A percentile compares a stretch with the other conserved stretches of the same genome.
phyloP scores from a whole-genome alignment of 2,888 invertebrate species.

The Eustalomyia histrio region DNA sequence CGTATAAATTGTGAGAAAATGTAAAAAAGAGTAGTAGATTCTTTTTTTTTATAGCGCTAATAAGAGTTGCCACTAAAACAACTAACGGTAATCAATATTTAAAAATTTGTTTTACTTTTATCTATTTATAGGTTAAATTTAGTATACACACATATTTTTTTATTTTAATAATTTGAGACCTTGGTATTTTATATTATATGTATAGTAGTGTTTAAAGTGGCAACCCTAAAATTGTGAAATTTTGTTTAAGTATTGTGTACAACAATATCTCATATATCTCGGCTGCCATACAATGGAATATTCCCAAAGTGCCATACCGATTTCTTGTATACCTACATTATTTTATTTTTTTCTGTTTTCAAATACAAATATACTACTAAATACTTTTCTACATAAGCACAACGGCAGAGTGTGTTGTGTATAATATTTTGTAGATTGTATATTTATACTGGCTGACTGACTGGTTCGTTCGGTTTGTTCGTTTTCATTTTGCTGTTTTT shows the following conservation, averaged over 20 bases:
- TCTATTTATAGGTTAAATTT: neutral
- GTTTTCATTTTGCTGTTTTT: slow-evolving; percentile 26
- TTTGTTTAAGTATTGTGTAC: slow-evolving; percentile 33
- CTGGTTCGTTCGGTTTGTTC: slow-evolving; percentile 3
- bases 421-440: slow-evolving; percentile 27
- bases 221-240: slow-evolving; percentile 55
- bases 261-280: slow-evolving; percentile 26
- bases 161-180: neutral
- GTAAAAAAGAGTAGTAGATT: slow-evolving; percentile 37
- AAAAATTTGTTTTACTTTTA: neutral
- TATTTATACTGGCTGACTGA: slow-evolving; percentile 25
- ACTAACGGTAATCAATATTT: neutral
- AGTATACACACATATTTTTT: neutral
- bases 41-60: neutral
- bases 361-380: slow-evolving; percentile 36
- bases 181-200: slow-evolving; percentile 4
- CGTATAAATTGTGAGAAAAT: slow-evolving; percentile 36
- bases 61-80: slow-evolving; percentile 52
- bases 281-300: slow-evolving; percentile 52
- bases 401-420: slow-evolving; percentile 21
- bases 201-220: slow-evolving; percentile 18
- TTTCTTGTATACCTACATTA: slow-evolving; percentile 37
- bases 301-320: slow-evolving; percentile 51
- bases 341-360: slow-evolving; percentile 18
- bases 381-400: neutral